phyloP scores from a whole-genome alignment of 2,888 invertebrate species.

The Drosophila mulleri region DNA sequence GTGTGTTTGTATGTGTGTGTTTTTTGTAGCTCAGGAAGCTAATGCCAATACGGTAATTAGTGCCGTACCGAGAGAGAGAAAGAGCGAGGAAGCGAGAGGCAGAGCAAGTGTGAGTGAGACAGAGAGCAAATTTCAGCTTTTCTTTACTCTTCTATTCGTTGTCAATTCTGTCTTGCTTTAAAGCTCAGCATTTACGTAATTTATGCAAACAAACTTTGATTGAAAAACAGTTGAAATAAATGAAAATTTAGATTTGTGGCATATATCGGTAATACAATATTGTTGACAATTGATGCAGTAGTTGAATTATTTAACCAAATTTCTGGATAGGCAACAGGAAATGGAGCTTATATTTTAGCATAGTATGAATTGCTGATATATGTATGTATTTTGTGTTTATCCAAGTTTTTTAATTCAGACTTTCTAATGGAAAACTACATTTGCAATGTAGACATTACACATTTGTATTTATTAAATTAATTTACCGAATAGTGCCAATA shows the following conservation, averaged over 20 bases:
- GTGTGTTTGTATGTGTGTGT: not conserved
- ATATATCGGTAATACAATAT: not conserved
- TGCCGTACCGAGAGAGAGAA: not conserved
- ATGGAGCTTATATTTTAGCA: not conserved
- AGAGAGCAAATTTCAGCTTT: not conserved
- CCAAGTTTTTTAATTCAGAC: too few species aligned
- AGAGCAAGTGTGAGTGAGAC: not conserved
- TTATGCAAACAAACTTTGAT: not conserved
- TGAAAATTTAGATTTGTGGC: not conserved
- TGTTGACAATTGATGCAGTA: not conserved
- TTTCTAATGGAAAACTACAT: too few species aligned
- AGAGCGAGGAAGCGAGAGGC: not conserved
- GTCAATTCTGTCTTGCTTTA: not conserved
- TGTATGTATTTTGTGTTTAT: too few species aligned
- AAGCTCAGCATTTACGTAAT: not conserved
- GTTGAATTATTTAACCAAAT: not conserved
- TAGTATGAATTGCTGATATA: too few species aligned
- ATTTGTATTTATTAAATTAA: too few species aligned
- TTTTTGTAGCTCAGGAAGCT: conserved; percentile 23
- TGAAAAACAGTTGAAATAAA: not conserved
- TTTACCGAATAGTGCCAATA: too few species aligned
- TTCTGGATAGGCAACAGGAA: not conserved
- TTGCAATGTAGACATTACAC: too few species aligned
- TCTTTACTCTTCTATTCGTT: not conserved
- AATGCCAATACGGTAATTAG: conserved; percentile 44